A percentile compares a stretch with the other conserved stretches of the same genome.
phyloP scores from a whole-genome alignment of 2,888 invertebrate species.

The Unio delphinus region DNA sequence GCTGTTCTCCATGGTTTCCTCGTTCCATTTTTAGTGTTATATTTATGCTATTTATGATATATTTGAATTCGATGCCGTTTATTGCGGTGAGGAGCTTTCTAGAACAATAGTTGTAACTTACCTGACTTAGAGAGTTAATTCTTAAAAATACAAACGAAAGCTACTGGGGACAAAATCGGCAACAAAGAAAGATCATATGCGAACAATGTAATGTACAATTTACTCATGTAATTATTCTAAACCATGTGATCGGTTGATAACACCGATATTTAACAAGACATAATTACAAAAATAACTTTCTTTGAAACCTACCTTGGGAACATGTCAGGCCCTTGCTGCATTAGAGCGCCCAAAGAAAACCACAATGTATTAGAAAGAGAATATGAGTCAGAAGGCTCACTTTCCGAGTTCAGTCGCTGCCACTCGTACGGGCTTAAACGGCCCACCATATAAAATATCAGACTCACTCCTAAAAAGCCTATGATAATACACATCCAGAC shows the following conservation, averaged over 20 bases:
- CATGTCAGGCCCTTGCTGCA: constrained; percentile 99
- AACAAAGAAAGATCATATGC: background rate
- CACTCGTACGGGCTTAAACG: constrained; percentile 98
- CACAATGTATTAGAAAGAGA: constrained; percentile 96
- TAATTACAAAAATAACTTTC: background rate
- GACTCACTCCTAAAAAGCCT: constrained; percentile 96
- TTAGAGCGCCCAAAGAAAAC: constrained; percentile 97
- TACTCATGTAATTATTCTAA: no score
- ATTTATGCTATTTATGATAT: no score
- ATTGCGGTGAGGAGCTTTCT: no score
- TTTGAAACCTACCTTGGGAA: constrained; percentile 85
- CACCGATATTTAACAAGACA: background rate
- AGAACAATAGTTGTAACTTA: no score
- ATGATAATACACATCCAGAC: constrained; percentile 92
- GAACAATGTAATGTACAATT: background rate
- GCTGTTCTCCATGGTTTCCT: no score
- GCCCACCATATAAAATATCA: constrained; percentile 96
- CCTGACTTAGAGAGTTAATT: no score
- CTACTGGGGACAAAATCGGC: no score
- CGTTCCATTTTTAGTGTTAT: no score
- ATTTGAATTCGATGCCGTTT: no score
- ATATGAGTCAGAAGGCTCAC: constrained; percentile 75
- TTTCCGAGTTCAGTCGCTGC: constrained; percentile 75
- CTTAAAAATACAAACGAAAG: no score
- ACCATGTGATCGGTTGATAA: background rate